phyloP scores from a whole-genome alignment of 2,797 vertebrate genomes.

The Chrysocyon brachyurus region DNA sequence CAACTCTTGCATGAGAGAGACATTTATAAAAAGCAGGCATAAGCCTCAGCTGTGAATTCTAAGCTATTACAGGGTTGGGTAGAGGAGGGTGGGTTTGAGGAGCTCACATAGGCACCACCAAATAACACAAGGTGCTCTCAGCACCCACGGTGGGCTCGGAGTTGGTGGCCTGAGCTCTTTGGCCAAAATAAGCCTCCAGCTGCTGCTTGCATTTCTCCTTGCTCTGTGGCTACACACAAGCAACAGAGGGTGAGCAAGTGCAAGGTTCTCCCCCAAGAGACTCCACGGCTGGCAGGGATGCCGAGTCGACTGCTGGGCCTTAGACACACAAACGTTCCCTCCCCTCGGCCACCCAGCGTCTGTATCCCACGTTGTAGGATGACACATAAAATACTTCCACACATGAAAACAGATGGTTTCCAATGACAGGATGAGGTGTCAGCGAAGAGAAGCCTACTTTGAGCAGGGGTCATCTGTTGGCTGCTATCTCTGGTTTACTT shows the following conservation, averaged over 20 bases:
- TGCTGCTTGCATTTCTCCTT: accelerated
- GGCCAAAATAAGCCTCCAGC: accelerated
- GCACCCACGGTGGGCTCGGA: accelerated
- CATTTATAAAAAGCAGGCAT: accelerated
- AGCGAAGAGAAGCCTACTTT: accelerated
- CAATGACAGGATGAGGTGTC: accelerated
- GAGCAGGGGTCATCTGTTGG: neutral
- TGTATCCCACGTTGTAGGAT: accelerated
- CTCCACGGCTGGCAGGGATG: accelerated
- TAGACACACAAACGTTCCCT: accelerated
- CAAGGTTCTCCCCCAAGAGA: accelerated
- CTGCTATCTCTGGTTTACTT: accelerated
- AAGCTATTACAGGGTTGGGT: accelerated
- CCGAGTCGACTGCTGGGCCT: accelerated
- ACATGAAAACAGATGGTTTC: neutral
- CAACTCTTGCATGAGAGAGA: accelerated
- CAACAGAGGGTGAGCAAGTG: accelerated
- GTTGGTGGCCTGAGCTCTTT: accelerated
- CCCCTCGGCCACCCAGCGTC: accelerated
- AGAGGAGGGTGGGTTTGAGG: neutral
- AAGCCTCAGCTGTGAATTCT: accelerated
- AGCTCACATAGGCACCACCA: neutral
- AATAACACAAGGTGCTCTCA: accelerated
- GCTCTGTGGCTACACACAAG: accelerated
- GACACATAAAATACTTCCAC: neutral